phyloP scores from a whole-genome alignment of 2,113 vertebrate species.

The Carassius gibelio region DNA sequence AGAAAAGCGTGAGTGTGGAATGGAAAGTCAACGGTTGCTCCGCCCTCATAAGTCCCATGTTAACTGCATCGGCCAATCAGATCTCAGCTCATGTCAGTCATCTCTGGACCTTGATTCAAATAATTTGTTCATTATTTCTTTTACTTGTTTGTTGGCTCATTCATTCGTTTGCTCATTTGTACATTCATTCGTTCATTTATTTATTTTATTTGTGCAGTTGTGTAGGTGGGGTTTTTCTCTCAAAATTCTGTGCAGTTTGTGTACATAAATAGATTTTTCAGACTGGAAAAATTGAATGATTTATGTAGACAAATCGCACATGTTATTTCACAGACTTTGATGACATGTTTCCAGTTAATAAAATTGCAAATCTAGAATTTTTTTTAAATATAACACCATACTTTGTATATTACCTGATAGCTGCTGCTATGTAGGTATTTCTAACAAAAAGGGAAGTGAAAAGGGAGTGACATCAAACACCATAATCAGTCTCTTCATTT shows the following conservation, averaged over 20 bases:
- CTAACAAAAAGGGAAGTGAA: not conserved
- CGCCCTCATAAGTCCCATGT: not conserved
- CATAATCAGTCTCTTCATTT: not conserved
- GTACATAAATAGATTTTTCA: not conserved
- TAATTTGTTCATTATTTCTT: not conserved
- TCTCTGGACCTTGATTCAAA: not conserved
- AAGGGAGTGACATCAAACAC: not conserved
- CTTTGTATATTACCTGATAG: not conserved
- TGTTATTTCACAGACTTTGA: not conserved
- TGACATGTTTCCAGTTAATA: not conserved
- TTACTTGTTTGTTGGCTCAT: not conserved
- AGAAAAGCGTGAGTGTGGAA: conserved; percentile 14
- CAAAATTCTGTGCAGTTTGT: not conserved
- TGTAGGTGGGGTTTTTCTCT: not conserved
- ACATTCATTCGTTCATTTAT: not conserved
- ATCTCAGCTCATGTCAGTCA: conserved; percentile 31
- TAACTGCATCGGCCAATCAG: conserved; percentile 43
- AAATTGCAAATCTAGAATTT: not conserved
- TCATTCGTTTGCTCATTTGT: not conserved
- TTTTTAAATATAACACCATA: not conserved
- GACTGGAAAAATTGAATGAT: no score
- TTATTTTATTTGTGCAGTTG: not conserved
- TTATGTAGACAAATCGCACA: no score
- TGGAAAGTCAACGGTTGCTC: not conserved
- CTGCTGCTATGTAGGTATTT: not conserved